phyloP scores from a whole-genome alignment of 2,113 vertebrate genomes.

The Oenanthe melanoleuca region DNA sequence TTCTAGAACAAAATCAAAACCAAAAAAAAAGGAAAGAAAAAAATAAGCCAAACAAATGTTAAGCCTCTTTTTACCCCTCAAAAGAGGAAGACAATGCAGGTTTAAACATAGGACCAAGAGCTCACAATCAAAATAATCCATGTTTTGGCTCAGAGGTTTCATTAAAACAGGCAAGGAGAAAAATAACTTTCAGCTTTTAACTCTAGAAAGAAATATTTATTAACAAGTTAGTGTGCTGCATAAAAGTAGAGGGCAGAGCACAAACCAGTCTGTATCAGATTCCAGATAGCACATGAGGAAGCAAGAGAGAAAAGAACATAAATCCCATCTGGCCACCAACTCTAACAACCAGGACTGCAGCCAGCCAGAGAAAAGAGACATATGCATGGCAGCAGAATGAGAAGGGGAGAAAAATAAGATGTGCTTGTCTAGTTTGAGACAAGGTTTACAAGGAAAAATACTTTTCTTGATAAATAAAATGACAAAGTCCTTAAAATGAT shows the following conservation, averaged over 20 bases:
- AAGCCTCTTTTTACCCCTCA: not conserved
- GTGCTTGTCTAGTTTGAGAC: not conserved
- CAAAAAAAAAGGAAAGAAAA: not conserved
- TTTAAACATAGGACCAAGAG: not conserved
- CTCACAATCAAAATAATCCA: not conserved
- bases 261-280: slow-evolving; percentile 8
- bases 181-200: slow-evolving; percentile 4
- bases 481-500: not conserved
- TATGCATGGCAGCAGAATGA: slow-evolving; percentile 47
- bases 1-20: not conserved
- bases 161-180: not conserved
- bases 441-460: not conserved
- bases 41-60: not conserved
- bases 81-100: not conserved
- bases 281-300: slow-evolving; percentile 42
- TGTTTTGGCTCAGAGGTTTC: not conserved
- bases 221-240: not conserved
- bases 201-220: not conserved
- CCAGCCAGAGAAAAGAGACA: slow-evolving; percentile 46
- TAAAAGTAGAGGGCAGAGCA: not conserved
- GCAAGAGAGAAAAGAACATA: slow-evolving; percentile 46
- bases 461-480: slow-evolving; percentile 3
- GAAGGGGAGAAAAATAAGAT: slow-evolving; percentile 30
- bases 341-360: slow-evolving; percentile 35
- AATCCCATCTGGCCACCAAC: slow-evolving; percentile 57